Conservation (phyloP, 1,140 invertebrate species). For the Idris sp. region DNA sequence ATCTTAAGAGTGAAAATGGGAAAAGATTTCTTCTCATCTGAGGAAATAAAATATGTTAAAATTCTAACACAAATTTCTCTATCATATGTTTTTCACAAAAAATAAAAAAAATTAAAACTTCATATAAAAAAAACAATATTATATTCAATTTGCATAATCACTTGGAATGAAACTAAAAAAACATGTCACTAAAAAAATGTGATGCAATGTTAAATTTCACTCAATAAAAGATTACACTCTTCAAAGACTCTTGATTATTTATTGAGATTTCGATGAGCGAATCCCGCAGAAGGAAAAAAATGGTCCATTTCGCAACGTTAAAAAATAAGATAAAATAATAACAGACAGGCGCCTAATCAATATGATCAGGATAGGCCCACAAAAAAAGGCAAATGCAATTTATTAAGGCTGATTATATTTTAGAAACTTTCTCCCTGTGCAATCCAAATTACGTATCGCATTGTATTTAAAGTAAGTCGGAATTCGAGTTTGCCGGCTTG, state of each 20-base stretch:
- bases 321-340: too few species aligned
- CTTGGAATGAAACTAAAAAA: too few species aligned
- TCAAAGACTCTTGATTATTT: too few species aligned
- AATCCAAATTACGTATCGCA: constrained; percentile 37
- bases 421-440: constrained; percentile 27
- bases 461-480: constrained; percentile 33
- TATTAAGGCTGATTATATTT: constrained; percentile 12
- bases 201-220: background rate
- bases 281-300: too few species aligned
- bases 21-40: background rate
- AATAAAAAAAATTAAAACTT: background rate
- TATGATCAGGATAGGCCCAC: constrained; percentile 10
- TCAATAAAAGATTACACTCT: too few species aligned
- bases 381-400: constrained; percentile 15
- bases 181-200: background rate
- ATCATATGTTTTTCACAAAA: too few species aligned
- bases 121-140: background rate
- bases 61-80: too few species aligned
- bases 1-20: background rate
- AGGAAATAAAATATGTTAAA: constrained; percentile 3
- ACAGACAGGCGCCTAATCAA: constrained; percentile 20
- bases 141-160: background rate
- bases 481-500: constrained; percentile 18
- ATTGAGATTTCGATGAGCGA: too few species aligned
- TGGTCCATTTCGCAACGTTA: too few species aligned